Evolutionary conservation across 2,888 invertebrate species (phyloP), one percentile per base, ranked within the genome.

Genomic region (Chalcosyrphus nemorum): DNA sequence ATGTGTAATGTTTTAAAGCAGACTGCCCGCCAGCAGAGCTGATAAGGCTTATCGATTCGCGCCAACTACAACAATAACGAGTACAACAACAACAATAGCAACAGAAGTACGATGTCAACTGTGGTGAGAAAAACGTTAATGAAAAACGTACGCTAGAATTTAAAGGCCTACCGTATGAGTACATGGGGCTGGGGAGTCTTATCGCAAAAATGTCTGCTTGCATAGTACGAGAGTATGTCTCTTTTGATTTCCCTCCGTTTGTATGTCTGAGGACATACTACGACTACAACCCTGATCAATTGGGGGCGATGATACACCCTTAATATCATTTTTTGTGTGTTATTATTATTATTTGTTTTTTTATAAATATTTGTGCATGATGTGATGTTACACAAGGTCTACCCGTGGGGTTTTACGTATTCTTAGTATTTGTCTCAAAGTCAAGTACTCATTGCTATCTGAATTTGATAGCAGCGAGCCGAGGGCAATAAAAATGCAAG

Each of bases 1-100:
- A 75, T 84, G 80, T 84, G 84, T 80, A 84, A 80, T 80, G 59
- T 68, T 84, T 84, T 84, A 75, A 84, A 80, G 74, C 74, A 84
- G 84, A 80, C 84, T 70, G 74, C 84, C 63, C 75, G 80, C 84
- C 78, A 80, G 80, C 84, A 65, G 57, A 75, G 74, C 65, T 84
- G 84, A 84, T 84, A 84, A 84, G 74, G 27, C 80, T 84, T 84
- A 84, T 84, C 84, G 13, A 70, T 74, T 74, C 61, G 68, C 72
- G 66, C 54, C 59, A 76, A 50, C 41, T 76, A 77, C 56, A 82
- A 52, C 35, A 76, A 71, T 38, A 65, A 43, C 2, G 56, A 38
- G n/a, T n/a, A n/a, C n/a, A 75, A 17, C 29, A 74, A 75, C 24
- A 74, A 74, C 54, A 56, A 57, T 41, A 11, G 56, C 45, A 41